These are phyloP conservation scores for Columba janthina DNA, from an alignment of 2,113 vertebrate genomes.

Conservation along the genomic window DNA sequence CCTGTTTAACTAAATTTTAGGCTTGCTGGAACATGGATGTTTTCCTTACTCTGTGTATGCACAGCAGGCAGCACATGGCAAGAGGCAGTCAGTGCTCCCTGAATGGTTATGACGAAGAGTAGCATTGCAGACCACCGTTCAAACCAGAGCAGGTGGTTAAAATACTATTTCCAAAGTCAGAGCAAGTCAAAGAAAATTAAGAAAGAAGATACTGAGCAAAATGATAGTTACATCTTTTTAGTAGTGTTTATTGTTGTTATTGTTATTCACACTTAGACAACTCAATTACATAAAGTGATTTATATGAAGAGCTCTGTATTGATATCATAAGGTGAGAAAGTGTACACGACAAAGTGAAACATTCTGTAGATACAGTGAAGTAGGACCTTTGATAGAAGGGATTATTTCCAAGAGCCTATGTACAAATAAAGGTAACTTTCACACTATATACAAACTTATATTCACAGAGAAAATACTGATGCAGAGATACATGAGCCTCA, in stretches of 20 bases:
- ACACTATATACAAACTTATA: constrained; percentile 70
- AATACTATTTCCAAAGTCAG: not conserved
- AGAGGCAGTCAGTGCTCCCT: not conserved
- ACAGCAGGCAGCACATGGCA: not conserved
- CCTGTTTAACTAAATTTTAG: not conserved
- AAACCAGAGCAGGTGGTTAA: not conserved
- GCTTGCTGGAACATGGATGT: not conserved
- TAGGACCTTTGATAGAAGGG: constrained; percentile 72
- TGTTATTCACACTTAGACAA: constrained; percentile 77
- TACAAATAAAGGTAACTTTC: constrained; percentile 74
- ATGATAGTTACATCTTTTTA: constrained; percentile 56
- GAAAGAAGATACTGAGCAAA: not conserved
- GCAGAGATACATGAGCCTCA: constrained; percentile 1
- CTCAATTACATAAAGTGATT: constrained; percentile 82
- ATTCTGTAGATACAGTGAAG: constrained; percentile 78
- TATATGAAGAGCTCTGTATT: constrained; percentile 81
- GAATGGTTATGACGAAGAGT: not conserved
- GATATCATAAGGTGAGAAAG: constrained; percentile 79
- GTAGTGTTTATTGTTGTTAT: constrained; percentile 74
- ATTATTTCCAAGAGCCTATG: constrained; percentile 68
- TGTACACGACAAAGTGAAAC: constrained; percentile 78
- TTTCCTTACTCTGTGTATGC: not conserved
- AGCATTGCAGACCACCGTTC: not conserved
- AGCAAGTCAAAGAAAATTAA: not conserved
- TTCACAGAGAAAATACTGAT: constrained; percentile 61